Evolutionary conservation across 2,113 vertebrate genomes (phyloP), one percentile per base, ranked within the genome.

Genomic region (Platichthys stellatus): DNA sequence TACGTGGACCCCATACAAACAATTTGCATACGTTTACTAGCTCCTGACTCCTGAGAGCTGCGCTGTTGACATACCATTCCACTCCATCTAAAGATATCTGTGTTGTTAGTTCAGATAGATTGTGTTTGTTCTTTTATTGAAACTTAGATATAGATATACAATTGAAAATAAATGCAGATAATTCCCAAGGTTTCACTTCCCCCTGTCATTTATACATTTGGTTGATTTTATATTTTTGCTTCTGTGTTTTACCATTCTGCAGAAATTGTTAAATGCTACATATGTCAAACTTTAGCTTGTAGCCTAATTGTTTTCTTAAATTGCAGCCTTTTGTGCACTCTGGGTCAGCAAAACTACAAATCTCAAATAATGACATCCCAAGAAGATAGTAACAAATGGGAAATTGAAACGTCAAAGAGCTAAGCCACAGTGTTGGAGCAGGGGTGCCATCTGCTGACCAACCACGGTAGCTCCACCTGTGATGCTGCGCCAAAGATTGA

Each of bases 401-500:
- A 18, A 57, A 57, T 6, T 7, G 1, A 26, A 26, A 28, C 8
- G 5, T 15, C 15, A 59, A 11, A 4, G 20, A 54, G 20, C 58
- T 62, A 9, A 15, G 26, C 10, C 28, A 21, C 1, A 11, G 11
- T 1, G 4, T 5, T 23, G 38, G 12, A 63, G 43, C 43, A 51
- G n/a, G 18, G 12, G 23, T 43, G 63, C 64, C 80, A 53, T 21
- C 69, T 82, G 59, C 43, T 54, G 80, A 38, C 12, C 4, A 11
- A 24, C 0, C 6, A 0, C 59, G 43, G 64, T 40, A 68, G 12
- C 18, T 43, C 21, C 0, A 13, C 53, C 1, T 63, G 57, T 31
- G 73, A 6, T 58, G 63, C 6, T 68, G 73, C 80, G 57, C 43
- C 74, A 67, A 64, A 78, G 12, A 35, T 14, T 43, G 40, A 43